phyloP scores from a whole-genome alignment of 2,113 vertebrate species.

The Corydoras sp. region DNA sequence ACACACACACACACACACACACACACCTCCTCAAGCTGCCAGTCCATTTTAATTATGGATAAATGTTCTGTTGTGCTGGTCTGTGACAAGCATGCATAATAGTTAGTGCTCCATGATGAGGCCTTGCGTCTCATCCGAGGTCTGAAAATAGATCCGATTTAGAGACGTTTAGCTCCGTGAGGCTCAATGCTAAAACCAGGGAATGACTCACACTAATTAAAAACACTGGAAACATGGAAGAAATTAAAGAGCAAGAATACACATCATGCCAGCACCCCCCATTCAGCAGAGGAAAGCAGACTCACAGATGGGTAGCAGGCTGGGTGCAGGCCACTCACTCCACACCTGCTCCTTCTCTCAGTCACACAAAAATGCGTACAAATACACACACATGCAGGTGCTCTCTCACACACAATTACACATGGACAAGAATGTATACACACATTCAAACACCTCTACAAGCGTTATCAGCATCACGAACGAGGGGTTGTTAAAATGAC shows the following conservation, averaged over 20 bases:
- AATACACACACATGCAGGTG: constrained; percentile 19
- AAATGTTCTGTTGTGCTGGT: constrained; percentile 35
- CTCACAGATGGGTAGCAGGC: constrained; percentile 76
- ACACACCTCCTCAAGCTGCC: constrained; percentile 21
- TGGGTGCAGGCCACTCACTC: constrained; percentile 63
- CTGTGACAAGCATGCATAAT: constrained; percentile 43
- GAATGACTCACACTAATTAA: constrained; percentile 27
- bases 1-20: constrained; percentile 9
- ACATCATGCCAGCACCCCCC: constrained; percentile 42
- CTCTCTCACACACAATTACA: constrained; percentile 6
- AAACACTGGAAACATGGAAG: constrained; percentile 26
- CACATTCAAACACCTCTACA: constrained; percentile 11
- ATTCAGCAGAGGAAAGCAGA: constrained; percentile 69
- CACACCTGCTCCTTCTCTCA: constrained; percentile 66
- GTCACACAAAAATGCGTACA: constrained; percentile 27
- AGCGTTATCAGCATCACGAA: constrained; percentile 24
- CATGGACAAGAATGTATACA: not conserved
- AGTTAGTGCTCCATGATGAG: constrained; percentile 29
- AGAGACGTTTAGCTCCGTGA: constrained; percentile 2
- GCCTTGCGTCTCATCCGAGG: constrained; percentile 14
- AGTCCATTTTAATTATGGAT: constrained; percentile 52
- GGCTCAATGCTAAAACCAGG: constrained; percentile 20
- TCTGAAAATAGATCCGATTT: constrained; percentile 23
- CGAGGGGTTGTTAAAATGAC: too few species aligned
- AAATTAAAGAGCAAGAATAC: constrained; percentile 8